A percentile compares a stretch with the other conserved stretches of the same genome.
phyloP scores from a whole-genome alignment of 2,888 invertebrate genomes.

The Dione juno region DNA sequence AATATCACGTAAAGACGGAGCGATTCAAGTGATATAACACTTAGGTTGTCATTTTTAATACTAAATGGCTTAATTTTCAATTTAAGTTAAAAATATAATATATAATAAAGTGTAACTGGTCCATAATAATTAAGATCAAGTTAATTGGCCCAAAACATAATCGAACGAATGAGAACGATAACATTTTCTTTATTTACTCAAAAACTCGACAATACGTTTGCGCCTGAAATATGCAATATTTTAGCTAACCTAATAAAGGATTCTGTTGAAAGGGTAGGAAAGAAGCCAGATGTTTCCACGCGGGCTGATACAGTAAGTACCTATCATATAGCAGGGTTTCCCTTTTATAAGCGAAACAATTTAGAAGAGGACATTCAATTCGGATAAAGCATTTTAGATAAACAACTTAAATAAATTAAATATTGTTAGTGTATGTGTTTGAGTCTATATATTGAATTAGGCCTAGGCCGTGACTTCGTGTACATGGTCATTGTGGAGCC shows the following conservation, averaged over 20 bases:
- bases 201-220: conserved; percentile 54
- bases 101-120: too few relatives aligned
- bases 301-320: conserved; percentile 32
- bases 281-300: conserved; percentile 49
- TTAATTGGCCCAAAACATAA: neutral
- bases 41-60: neutral
- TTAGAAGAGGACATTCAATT: conserved; percentile 5
- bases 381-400: conserved; percentile 18
- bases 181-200: conserved; percentile 42
- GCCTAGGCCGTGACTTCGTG: too few relatives aligned
- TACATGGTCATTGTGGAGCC: too few relatives aligned
- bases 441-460: too few relatives aligned
- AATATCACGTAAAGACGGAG: too few relatives aligned
- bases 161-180: neutral
- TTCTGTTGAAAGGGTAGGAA: conserved; percentile 51
- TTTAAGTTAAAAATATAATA: too few relatives aligned
- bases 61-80: too few relatives aligned
- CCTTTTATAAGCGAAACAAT: conserved; percentile 19
- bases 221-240: conserved; percentile 70
- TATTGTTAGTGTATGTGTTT: neutral
- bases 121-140: too few relatives aligned
- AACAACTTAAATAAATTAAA: conserved; percentile 16
- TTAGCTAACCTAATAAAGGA: conserved; percentile 64
- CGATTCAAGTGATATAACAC: neutral
- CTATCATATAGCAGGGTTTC: conserved; percentile 22